Percentiles rank a stretch among this genome's conserved stretches.
These are phyloP conservation scores for Daptonema setosum DNA, from an alignment of 2,888 invertebrate species.

Conservation along the genomic window DNA sequence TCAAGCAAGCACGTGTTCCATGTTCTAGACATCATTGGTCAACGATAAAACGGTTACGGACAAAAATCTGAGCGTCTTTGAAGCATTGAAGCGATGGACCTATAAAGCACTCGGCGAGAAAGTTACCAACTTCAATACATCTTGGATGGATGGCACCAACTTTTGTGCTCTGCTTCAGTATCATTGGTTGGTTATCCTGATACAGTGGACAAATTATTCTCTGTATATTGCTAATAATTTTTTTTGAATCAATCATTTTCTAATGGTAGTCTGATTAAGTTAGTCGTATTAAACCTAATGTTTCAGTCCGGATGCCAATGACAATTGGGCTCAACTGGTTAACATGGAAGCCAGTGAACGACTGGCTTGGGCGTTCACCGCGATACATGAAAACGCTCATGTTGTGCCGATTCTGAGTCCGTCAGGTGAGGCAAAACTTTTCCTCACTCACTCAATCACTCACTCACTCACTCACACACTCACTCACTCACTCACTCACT, in stretches of 20 bases:
- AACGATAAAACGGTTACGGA: neutral
- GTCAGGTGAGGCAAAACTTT: no score
- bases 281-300: neutral
- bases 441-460: no score
- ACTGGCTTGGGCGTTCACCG: neutral
- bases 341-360: neutral
- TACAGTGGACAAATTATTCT: no score
- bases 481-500: no score
- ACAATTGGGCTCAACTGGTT: neutral
- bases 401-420: no score
- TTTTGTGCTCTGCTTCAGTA: neutral
- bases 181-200: no score
- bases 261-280: neutral
- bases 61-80: neutral
- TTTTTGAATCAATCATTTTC: neutral
- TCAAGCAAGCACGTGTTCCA: no score
- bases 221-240: no score
- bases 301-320: neutral
- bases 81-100: neutral
- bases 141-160: neutral
- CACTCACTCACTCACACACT: no score
- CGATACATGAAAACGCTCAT: neutral
- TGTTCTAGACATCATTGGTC: neutral
- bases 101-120: neutral
- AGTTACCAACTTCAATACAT: neutral